A percentile compares a stretch with the other conserved stretches of the same genome.
These are phyloP conservation scores for Botrylloides violaceus DNA, from an alignment of 23 tunicate species.

Conservation along the genomic window DNA sequence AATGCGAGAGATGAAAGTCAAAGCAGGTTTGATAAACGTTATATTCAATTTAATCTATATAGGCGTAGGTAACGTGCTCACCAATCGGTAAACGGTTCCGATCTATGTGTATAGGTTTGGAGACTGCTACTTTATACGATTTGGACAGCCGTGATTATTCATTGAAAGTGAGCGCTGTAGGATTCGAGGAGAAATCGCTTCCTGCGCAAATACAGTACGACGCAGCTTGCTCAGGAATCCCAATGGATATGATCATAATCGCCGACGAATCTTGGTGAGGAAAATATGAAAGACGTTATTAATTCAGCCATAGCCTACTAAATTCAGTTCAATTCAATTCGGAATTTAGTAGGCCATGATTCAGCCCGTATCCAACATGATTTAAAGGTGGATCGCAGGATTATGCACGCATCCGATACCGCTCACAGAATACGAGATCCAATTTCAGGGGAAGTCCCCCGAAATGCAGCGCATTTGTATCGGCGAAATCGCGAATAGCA, in stretches of 20 bases:
- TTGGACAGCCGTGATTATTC: conserved; percentile 33
- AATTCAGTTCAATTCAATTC: background rate
- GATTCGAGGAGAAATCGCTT: conserved; percentile 22
- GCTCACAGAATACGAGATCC: no score
- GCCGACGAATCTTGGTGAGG: conserved; percentile 62
- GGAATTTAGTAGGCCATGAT: no score
- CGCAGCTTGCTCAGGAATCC: conserved; percentile 51
- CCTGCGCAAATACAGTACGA: conserved; percentile 44
- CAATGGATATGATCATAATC: conserved; percentile 35
- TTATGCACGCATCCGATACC: no score
- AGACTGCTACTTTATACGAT: conserved; percentile 38
- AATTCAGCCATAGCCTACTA: no score
- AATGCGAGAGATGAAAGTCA: conserved; percentile 19
- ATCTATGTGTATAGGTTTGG: conserved; percentile 25
- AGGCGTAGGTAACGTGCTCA: background rate
- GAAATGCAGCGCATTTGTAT: no score
- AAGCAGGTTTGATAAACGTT: conserved; percentile 15
- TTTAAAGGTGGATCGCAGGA: no score
- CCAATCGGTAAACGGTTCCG: background rate
- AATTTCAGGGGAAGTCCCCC: no score
- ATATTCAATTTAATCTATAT: background rate
- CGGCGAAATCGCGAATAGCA: no score
- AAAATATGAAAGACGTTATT: no score
- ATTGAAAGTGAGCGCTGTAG: conserved; percentile 29
- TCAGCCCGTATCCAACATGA: no score